A percentile compares a stretch with the other conserved stretches of the same genome.
Evolutionary conservation across 2,888 invertebrate genomes (phyloP).

Genomic region (Synergus gifuensis): DNA sequence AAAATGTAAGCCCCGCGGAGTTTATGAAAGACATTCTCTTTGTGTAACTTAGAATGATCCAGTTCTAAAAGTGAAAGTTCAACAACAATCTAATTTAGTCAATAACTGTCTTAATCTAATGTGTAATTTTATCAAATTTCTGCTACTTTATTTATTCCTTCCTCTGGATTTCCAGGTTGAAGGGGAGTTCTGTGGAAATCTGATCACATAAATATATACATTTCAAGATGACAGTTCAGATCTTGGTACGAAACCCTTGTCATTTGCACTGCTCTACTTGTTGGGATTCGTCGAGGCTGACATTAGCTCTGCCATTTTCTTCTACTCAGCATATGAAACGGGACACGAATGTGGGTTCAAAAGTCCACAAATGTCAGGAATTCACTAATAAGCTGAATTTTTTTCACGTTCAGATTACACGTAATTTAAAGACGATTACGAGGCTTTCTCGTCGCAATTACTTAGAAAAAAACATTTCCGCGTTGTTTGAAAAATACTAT

Average conservation of each 20-base stretch:
- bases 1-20: neutral
- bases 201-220: conserved; percentile 2
- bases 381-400: conserved; percentile 1
- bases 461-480: conserved; percentile 18
- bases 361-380: conserved; percentile 30
- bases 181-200: neutral
- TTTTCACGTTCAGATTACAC: conserved; percentile 9
- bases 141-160: neutral
- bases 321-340: neutral
- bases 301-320: conserved; percentile 3
- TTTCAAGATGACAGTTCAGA: neutral
- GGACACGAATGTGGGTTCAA: conserved; percentile 25
- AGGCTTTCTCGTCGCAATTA: conserved; percentile 20
- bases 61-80: neutral
- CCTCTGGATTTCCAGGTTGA: neutral
- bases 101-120: neutral
- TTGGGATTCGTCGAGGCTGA: conserved; percentile 16
- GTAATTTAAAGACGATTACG: conserved; percentile 36
- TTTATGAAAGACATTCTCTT: neutral
- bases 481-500: neutral
- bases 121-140: neutral
- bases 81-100: neutral
- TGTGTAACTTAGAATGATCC: neutral
- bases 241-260: neutral
- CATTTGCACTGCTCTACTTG: conserved; percentile 34